phyloP scores from a whole-genome alignment of 2,888 invertebrate species.

The Netelia melanura region DNA sequence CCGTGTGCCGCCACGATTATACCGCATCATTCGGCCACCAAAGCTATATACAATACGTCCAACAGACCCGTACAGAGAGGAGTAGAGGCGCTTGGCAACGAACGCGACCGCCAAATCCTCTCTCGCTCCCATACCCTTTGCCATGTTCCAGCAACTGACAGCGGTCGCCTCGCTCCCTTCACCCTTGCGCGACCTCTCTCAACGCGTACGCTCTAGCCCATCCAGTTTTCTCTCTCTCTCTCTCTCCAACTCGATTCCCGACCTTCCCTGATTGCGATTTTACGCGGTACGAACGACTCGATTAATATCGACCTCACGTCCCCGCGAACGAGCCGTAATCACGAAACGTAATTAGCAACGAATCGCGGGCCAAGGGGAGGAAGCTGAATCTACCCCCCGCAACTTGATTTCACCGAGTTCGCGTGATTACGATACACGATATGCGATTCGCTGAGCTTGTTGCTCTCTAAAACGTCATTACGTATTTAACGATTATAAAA shows the following conservation, averaged over 20 bases:
- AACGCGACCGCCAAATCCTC: slow-evolving; percentile 27
- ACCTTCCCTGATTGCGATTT: slow-evolving; percentile 74
- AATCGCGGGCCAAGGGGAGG: slow-evolving; percentile 2
- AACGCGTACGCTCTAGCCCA: slow-evolving; percentile 8
- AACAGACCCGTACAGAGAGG: slow-evolving; percentile 2
- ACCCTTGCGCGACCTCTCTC: not conserved
- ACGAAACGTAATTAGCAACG: slow-evolving; percentile 73
- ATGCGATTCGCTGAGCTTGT: slow-evolving; percentile 24
- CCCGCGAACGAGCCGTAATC: slow-evolving; percentile 71
- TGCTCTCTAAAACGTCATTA: not conserved
- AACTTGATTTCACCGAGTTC: slow-evolving; percentile 45
- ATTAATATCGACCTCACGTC: slow-evolving; percentile 71
- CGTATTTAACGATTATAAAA: too few species aligned
- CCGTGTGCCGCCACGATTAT: slow-evolving; percentile 51
- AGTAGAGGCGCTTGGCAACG: slow-evolving; percentile 14
- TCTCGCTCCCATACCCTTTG: slow-evolving; percentile 21
- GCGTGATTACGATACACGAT: slow-evolving; percentile 37
- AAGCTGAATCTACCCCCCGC: slow-evolving; percentile 13
- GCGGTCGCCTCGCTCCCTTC: slow-evolving; percentile 11
- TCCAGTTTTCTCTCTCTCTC: slow-evolving; percentile 31
- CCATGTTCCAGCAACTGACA: slow-evolving; percentile 60
- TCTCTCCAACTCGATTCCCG: slow-evolving; percentile 51
- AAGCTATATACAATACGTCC: slow-evolving; percentile 18
- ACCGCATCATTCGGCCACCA: slow-evolving; percentile 54
- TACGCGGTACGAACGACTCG: slow-evolving; percentile 73